These are phyloP conservation scores for Otolemur crassicaudatus DNA, from an alignment of 2,797 vertebrate genomes.

Conservation along the genomic window DNA sequence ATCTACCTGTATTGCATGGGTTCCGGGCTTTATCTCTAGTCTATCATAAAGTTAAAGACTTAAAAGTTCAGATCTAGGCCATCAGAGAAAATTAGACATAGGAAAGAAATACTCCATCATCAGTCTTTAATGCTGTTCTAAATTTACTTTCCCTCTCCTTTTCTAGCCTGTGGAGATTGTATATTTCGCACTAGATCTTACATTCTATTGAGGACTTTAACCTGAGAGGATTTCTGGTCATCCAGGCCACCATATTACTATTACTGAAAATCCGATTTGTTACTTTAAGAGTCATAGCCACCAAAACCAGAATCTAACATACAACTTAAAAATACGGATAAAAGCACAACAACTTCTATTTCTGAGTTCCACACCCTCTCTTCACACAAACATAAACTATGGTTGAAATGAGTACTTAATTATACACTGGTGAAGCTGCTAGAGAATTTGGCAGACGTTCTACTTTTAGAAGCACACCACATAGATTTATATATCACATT, in stretches of 20 bases:
- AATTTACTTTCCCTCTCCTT: neutral
- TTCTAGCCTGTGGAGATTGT: neutral
- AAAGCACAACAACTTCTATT: slow-evolving; percentile 77
- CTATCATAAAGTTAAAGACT: neutral
- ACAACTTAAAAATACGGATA: slow-evolving; percentile 75
- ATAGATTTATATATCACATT: slow-evolving; percentile 72
- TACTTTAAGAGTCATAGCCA: slow-evolving; percentile 38
- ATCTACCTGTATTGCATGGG: neutral
- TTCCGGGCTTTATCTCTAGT: neutral
- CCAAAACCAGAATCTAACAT: slow-evolving; percentile 68
- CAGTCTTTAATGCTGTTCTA: neutral
- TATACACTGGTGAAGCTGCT: slow-evolving; percentile 67
- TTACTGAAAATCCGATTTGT: slow-evolving; percentile 1
- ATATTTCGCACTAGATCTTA: neutral
- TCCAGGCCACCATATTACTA: neutral
- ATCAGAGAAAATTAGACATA: neutral
- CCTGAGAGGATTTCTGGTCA: neutral
- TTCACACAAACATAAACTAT: slow-evolving; percentile 76
- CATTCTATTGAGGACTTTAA: neutral
- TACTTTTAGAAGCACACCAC: slow-evolving; percentile 63
- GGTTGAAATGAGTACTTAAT: slow-evolving; percentile 83
- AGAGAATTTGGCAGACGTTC: slow-evolving; percentile 75
- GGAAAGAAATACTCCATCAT: neutral
- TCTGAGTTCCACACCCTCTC: slow-evolving; percentile 67
- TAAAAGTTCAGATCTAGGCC: neutral